A percentile compares a stretch with the other conserved stretches of the same genome.
Conservation (phyloP, 2,888 invertebrate species). For the Campoplex nolae region DNA sequence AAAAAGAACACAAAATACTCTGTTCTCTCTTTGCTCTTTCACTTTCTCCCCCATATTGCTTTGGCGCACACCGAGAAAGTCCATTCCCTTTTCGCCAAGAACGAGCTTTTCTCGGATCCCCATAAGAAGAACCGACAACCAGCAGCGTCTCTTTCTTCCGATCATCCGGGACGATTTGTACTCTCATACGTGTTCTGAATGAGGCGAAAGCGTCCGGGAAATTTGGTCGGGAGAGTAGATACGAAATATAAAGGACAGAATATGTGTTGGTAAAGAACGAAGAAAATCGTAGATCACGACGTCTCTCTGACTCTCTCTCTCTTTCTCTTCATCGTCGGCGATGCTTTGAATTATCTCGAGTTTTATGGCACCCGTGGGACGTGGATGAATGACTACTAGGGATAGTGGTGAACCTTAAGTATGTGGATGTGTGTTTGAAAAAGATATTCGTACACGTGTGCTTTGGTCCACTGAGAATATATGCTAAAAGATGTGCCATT, state of each 20-base stretch:
- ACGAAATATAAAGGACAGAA: constrained; percentile 37
- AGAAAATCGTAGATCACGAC: constrained; percentile 43
- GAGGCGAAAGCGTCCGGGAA: constrained; percentile 66
- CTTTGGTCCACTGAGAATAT: constrained; percentile 1
- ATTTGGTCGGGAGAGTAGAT: constrained; percentile 66
- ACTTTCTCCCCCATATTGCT: constrained; percentile 52
- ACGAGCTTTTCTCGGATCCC: constrained; percentile 68
- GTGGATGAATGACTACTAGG: constrained; percentile 30
- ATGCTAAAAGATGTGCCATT: background rate
- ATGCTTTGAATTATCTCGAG: constrained; percentile 75
- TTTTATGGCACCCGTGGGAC: constrained; percentile 73
- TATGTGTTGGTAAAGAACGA: constrained; percentile 58
- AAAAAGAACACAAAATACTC: constrained; percentile 63
- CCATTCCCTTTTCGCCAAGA: constrained; percentile 63
- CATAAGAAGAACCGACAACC: constrained; percentile 30
- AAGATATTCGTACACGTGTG: background rate
- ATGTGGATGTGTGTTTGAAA: constrained; percentile 35
- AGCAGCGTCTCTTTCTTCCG: constrained; percentile 47
- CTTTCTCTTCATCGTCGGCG: constrained; percentile 61
- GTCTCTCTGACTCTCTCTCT: background rate
- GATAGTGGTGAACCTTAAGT: constrained; percentile 40
- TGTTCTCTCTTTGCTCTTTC: constrained; percentile 33
- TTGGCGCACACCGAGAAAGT: constrained; percentile 13
- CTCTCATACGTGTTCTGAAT: constrained; percentile 76
- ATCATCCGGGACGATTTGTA: constrained; percentile 74